Percentiles rank a stretch among this genome's conserved stretches.
These are phyloP conservation scores for Caenorhabditis inopinata DNA, from an alignment of 1,140 invertebrate genomes.

Conservation along the genomic window DNA sequence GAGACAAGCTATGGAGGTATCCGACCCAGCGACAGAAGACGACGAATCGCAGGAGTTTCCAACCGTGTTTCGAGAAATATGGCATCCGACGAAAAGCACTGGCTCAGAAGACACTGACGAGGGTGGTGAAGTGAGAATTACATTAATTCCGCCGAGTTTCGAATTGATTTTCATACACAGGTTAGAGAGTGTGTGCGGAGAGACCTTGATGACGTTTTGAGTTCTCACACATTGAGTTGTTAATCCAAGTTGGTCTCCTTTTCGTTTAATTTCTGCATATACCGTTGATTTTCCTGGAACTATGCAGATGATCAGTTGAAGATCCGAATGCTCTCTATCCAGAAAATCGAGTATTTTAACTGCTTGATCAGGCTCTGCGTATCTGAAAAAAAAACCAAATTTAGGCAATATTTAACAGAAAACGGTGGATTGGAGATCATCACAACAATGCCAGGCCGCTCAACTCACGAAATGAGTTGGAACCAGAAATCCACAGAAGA, in stretches of 20 bases:
- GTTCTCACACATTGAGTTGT: background rate
- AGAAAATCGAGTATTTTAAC: background rate
- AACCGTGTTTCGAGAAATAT: background rate
- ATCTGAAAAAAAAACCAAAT: background rate
- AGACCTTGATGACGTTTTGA: background rate
- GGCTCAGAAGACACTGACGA: background rate
- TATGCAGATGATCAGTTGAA: background rate
- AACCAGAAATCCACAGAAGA: too few species aligned
- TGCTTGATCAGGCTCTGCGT: background rate
- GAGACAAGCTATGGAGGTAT: conserved; percentile 2
- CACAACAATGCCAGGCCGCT: too few species aligned
- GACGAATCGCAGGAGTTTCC: background rate
- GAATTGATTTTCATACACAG: conserved; percentile 25
- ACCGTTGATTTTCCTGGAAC: background rate
- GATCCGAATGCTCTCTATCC: background rate
- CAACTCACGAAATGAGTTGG: too few species aligned
- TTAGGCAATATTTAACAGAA: too few species aligned
- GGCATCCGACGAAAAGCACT: background rate
- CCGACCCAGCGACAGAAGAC: background rate
- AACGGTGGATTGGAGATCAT: too few species aligned
- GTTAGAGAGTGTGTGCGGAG: conserved; percentile 6
- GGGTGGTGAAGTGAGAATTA: background rate
- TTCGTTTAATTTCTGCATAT: background rate
- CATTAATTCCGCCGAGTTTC: background rate
- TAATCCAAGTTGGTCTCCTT: background rate